Evolutionary conservation across 2,888 invertebrate genomes (phyloP), one percentile per base, ranked within the genome.

Genomic region (Notodonta dromedarius): DNA sequence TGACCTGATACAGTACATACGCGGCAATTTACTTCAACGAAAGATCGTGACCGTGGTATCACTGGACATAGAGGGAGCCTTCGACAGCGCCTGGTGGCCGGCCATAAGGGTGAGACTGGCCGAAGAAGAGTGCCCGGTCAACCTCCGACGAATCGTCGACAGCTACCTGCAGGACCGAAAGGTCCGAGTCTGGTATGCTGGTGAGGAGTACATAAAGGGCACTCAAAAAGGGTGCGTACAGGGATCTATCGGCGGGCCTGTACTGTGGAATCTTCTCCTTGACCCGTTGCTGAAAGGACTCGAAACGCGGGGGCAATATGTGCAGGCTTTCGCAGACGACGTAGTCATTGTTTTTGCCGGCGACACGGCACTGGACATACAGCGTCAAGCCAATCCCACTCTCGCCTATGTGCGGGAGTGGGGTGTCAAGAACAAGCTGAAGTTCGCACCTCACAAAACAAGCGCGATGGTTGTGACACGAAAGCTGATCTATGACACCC

Each of bases 21-120:
- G 13, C 1, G 39, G 7, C 35, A 61, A 61, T 24, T 35, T 61
- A 5, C 3, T 14, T 2, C 16, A 42, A 14, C 54, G 44, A 42
- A 54, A 54, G 14, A n/a, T 59, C 13, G 44, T 44, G 3, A n/a
- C 24, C 4, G 5, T 59, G 4, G 42, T 58, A 6, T 58, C 51
- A 42, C 16, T 52, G 52, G 50, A 24, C 24, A 24, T 24, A 24
- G 24, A 24, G 24, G 24, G 24, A 24, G 24, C 24, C 24, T 24
- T 24, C 24, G 24, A 24, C 39, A 42, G 42, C 7, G 58, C 58
- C 12, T 58, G 58, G 58, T 60, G 56, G 56, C 60, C 60, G 14
- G 56, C 48, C 40, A 39, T 60, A n/a, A 56, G 13, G 40, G 14
- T 39, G 7, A 13, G 55, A 39, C 13, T 55, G 40, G 55, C 55